Base-by-base conservation (phyloP, 1,140 invertebrate species). In the Rhizoglyphus robini region DNA sequence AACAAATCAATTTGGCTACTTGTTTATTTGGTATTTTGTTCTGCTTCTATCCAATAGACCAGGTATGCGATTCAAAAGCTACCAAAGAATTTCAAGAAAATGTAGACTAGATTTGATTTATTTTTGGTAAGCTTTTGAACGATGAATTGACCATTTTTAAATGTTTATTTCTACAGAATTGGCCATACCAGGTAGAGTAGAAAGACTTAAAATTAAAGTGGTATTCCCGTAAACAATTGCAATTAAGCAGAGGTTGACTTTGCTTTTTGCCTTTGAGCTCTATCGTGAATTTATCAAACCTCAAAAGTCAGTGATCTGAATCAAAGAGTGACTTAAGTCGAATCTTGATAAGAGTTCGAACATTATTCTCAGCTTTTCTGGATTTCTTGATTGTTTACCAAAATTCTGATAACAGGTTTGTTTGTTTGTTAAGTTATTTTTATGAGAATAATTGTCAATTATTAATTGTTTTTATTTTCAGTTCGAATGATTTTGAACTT, bases 181-280 rank as follows among this genome's bases (percentile, higher is more conserved):
- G 91, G 92, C 90, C 87, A 0, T 79, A 82, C 65, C 76, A 83
- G 0, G 80, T 82, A 13, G 76, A 87, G 69, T 71, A 86, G 3
- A 75, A 85, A 30, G 78, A 83, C 3, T 74, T 88, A 13, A 78
- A 83, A 5, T 77, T 90, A 1, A 76, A 85, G 46, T 94, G 87
- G 87, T 87, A 89, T 72, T 75, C 84, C 20, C 88, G 90, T 0
- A 80, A 76, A 25, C 74, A n/a, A n/a, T n/a, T n/a, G n/a, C n/a
- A n/a, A n/a, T n/a, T n/a, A 81, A 25, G 81, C 83, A 63, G 89
- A 92, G 75, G 78, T 86, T 0, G 72, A 75, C 8, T 82, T 80
- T 68, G 81, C 84, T 4, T n/a, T n/a, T n/a, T n/a, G n/a, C n/a
- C n/a, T 80, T 85, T 68, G 74, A 79, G 68, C 68, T 93, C 0